Evolutionary conservation across 2,113 vertebrate genomes (phyloP).

Genomic region (Pionites leucogaster): DNA sequence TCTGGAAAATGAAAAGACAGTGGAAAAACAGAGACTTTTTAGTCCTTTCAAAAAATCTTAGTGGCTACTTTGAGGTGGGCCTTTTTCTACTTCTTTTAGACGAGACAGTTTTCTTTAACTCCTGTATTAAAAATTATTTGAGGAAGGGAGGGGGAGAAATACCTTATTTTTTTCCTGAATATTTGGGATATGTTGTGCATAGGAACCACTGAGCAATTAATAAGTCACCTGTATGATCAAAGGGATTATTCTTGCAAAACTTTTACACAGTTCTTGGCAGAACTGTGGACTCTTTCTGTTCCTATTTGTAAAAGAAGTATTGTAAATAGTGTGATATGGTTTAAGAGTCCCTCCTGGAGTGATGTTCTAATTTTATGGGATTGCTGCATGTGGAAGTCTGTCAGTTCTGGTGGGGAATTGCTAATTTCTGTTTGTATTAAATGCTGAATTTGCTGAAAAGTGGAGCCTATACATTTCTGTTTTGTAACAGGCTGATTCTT

Average conservation of each 20-base stretch:
- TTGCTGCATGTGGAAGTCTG: background rate
- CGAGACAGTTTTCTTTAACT: background rate
- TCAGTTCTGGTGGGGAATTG: background rate
- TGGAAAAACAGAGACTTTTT: background rate
- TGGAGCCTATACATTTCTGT: background rate
- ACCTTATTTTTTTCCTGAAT: background rate
- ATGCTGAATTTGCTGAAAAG: background rate
- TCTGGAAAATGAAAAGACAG: background rate
- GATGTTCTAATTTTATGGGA: background rate
- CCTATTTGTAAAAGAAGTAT: background rate
- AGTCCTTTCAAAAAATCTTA: background rate
- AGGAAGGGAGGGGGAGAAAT: background rate
- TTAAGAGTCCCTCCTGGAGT: background rate
- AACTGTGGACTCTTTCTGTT: background rate
- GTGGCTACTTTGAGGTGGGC: background rate
- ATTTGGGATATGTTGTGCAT: background rate
- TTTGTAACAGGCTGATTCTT: background rate
- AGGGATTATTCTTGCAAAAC: background rate
- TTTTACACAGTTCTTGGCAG: background rate
- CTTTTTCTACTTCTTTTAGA: background rate
- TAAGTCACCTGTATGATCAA: background rate
- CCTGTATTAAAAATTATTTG: background rate
- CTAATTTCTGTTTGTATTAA: background rate
- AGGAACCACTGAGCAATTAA: background rate
- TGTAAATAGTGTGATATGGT: background rate